Evolutionary conservation across 1,140 invertebrate species (phyloP), one percentile per base, ranked within the genome.

Genomic region (Scaptomyza pallida): DNA sequence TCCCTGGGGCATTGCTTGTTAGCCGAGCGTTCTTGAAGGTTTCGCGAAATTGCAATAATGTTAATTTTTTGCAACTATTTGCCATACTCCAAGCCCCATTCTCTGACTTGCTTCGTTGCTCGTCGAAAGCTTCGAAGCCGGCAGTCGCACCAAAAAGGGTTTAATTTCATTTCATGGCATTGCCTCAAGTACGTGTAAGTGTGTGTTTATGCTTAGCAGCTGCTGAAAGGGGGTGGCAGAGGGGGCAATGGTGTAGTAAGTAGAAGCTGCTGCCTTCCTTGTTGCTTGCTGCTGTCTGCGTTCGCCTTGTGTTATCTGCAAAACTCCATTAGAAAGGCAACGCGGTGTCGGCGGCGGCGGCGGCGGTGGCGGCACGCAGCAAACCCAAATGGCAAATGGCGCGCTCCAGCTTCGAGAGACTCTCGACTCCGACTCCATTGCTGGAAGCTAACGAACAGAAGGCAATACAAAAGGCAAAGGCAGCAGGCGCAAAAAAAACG

Each of bases 261-360:
- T 48, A 60, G 63, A 16, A 61, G 56, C 26, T 44, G 56, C 26
- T 44, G 41, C 19, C 60, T 55, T 43, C 26, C 19, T 71, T 57
- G 68, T 54, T 52, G 59, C 52, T 61, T 61, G 67, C 37, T 61
- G 45, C 50, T 60, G 56, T 35, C 30, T 30, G 2, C 26, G 48
- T 30, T 62, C 26, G 48, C 69, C 33, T 57, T 26, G 26, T 83
- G 82, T 88, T 88, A 88, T 88, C 82, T 88, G 72, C 83, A 45
- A 86, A 78, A 88, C 82, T 88, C 82, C 82, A 88, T 88, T 88
- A 88, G 83, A 88, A 88, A 86, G 82, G 83, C 83, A 89, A 78
- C 51, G 59, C 72, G 45, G n/a, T n/a, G n/a, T n/a, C n/a, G n/a
- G n/a, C n/a, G n/a, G n/a, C n/a, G n/a, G n/a, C n/a, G n/a, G n/a